phyloP scores from a whole-genome alignment of 2,888 invertebrate genomes.

The Metellina segmentata region DNA sequence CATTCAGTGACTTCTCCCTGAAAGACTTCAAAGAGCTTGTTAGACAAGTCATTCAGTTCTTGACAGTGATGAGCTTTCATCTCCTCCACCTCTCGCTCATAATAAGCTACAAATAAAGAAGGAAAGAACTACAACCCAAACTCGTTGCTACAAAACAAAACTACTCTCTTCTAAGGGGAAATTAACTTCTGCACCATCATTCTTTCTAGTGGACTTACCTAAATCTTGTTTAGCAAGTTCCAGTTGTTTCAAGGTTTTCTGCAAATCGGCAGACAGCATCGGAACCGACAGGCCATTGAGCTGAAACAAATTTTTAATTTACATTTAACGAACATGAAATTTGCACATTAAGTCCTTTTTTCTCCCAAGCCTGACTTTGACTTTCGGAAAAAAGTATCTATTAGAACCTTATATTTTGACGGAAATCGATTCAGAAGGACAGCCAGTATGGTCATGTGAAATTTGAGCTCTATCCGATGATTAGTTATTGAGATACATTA shows the following conservation, averaged over 20 bases:
- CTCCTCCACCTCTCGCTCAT: slow-evolving; percentile 78
- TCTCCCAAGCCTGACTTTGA: not conserved
- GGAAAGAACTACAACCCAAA: not conserved
- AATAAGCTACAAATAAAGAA: slow-evolving; percentile 78
- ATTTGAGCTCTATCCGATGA: too few species aligned
- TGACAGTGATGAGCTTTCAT: slow-evolving; percentile 77
- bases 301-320: slow-evolving; percentile 81
- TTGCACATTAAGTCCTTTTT: too few species aligned
- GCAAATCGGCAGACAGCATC: slow-evolving; percentile 79
- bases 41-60: slow-evolving; percentile 71
- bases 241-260: slow-evolving; percentile 74
- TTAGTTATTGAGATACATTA: too few species aligned
- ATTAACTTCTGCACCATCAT: not conserved
- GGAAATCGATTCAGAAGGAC: too few species aligned
- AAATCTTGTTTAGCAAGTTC: slow-evolving; percentile 78
- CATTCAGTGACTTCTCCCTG: slow-evolving; percentile 72
- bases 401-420: too few species aligned
- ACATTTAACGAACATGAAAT: not conserved
- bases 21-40: slow-evolving; percentile 72
- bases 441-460: too few species aligned
- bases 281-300: slow-evolving; percentile 85
- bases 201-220: slow-evolving; percentile 72
- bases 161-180: not conserved
- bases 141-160: not conserved
- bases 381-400: too few species aligned